Evolutionary conservation across 2,113 vertebrate species (phyloP), one percentile per base, ranked within the genome.

Genomic region (Gymnorhina tibicen): DNA sequence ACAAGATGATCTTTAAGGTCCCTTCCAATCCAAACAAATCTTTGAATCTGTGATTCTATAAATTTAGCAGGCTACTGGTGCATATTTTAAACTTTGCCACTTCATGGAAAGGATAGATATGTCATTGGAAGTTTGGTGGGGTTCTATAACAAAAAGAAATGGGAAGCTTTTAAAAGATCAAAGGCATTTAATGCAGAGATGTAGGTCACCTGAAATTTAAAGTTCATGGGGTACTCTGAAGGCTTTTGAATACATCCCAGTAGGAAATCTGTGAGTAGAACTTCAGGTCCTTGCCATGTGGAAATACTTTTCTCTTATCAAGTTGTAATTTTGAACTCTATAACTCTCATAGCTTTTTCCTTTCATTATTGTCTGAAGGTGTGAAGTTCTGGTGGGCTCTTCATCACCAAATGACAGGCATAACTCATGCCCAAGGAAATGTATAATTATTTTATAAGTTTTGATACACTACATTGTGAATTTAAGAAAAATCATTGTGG

Each of bases 141-240:
- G 4, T 58, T 81, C 81, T 78, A 8, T 77, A 84, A 58, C 49
- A 67, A 77, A 83, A 96, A 16, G 13, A 10, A 93, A 78, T 72
- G 76, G 50, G 30, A 95, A 53, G 46, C 66, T 78, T 85, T 87
- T 75, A 72, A 90, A 76, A 89, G 56, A 88, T 39, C 35, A 84
- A 56, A 37, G 50, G 24, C 24, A 85, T 92, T 93, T 89, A 59
- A 91, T 53, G 60, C 27, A 85, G 75, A 89, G 78, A 81, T 86
- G 58, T 73, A 81, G 58, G 37, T 77, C 82, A 93, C 53, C 32
- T 90, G 33, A 76, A 97, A 89, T 87, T 89, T 80, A 59, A 94
- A 95, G 79, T 72, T 81, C 76, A 39, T 32, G 58, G 22, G 76
- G 42, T 17, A 47, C 44, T 92, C 63, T 58, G 72, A 89, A 63